Percentiles rank a stretch among this genome's conserved stretches.
Conservation (phyloP, 2,888 invertebrate species). For the Stenodema calcarata region DNA sequence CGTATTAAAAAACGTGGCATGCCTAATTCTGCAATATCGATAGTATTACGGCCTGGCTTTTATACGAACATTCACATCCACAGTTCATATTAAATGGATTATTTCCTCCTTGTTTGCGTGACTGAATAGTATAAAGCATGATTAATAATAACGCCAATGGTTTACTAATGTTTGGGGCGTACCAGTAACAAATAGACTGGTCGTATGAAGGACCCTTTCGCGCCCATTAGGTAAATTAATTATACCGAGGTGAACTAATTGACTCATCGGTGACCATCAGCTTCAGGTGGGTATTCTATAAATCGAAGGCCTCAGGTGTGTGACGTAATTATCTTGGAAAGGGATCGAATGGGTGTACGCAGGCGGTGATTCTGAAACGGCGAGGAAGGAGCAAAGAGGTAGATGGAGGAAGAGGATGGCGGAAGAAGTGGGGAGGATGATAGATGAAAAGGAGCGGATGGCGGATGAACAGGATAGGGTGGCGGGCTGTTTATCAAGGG, state of each 20-base stretch:
- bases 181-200: too few relatives aligned
- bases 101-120: too few relatives aligned
- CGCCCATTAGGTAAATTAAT: too few relatives aligned
- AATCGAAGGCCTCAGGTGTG: not conserved
- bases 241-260: not conserved
- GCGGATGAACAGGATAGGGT: not conserved
- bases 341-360: not conserved
- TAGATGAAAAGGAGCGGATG: not conserved
- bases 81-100: too few relatives aligned
- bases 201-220: too few relatives aligned
- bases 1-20: not conserved
- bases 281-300: not conserved
- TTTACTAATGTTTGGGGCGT: too few relatives aligned
- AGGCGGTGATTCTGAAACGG: not conserved
- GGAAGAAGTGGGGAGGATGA: not conserved
- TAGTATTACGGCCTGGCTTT: too few relatives aligned
- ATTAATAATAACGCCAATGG: too few relatives aligned
- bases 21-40: not conserved
- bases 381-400: not conserved
- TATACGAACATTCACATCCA: too few relatives aligned
- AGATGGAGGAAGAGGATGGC: not conserved
- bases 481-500: not conserved
- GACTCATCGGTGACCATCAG: not conserved
- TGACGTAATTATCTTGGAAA: not conserved
- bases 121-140: too few relatives aligned